Base-by-base conservation (phyloP, 2,113 vertebrate genomes). In the Apistogramma diplotaenia region DNA sequence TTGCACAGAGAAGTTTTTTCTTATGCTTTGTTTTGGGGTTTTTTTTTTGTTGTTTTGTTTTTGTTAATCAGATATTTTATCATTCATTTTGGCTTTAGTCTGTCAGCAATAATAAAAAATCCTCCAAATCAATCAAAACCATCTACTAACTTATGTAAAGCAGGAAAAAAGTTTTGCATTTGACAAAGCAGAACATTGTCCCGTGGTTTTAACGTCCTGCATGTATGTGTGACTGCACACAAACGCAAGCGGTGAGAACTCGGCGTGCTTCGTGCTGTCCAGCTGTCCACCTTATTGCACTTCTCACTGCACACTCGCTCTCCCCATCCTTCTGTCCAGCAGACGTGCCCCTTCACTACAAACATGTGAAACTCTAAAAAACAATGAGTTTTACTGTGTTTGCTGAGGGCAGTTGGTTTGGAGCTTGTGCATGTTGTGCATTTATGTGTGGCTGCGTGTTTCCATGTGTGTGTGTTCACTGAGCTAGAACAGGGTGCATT, bases 211-310 rank as follows among this genome's bases (percentile, higher is more conserved):
- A 87, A 87, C 59, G 78, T 81, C 83, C 61, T 61, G 71, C 74
- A 61, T 79, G 74, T 85, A 78, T 89, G 87, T 89, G 76, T 88
- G 85, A 80, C 82, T 88, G 86, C 85, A 89, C 89, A 90, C 73
- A 77, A 86, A 91, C 89, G 92, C 82, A 87, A 82, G 88, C 82
- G 21, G 23, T 80, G 75, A 81, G 78, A 90, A 80, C 71, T 77
- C 62, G 73, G 87, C 87, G 58, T 83, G 85, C 85, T 88, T 86
- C 74, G 79, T 94, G 93, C 93, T 93, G 93, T 93, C 93, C 93
- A 94, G 93, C 93, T 94, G 93, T 93, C 93, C 92, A 93, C 89
- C 90, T 94, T 89, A 93, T 93, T 92, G 89, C 92, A 93, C 35
- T 92, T 93, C 89, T 91, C 79, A 91, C 81, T 93, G 88, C 90